Evolutionary conservation across 2,113 vertebrate species (phyloP), one percentile per base, ranked within the genome.

Genomic region (Trematocara zebra): DNA sequence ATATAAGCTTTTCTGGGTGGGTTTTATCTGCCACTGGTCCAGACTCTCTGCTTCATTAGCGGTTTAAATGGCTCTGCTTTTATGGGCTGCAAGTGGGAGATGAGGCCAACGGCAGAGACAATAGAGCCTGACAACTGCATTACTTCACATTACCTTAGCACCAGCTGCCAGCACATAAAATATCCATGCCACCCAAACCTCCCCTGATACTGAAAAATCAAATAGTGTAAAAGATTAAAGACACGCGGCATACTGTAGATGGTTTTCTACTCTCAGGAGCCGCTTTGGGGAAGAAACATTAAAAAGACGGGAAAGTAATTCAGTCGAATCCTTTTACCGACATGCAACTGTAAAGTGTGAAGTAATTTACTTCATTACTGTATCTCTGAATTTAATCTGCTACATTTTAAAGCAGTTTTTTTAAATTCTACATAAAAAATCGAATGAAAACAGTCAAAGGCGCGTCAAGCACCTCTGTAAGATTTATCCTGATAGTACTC

Each of bases 31-130:
- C 86, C 86, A n/a, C 83, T 26, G 74, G 87, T 83, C 87, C 90
- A 93, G 92, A 91, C 92, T 89, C 88, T 94, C 89, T 85, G 90
- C 90, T 95, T 96, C 94, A 96, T 95, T 94, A 95, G 91, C 85
- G 69, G 88, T 92, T 93, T 92, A 93, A 94, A 95, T 91, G 89
- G 89, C 89, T 91, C 81, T 31, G 23, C 76, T 94, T 95, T 95
- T 93, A 96, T 94, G 91, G 89, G 87, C 91, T 94, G 92, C 81
- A 40, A 94, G 89, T 79, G 74, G 85, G 91, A 93, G 93, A 93
- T 89, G 92, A 94, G 88, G 83, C 88, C 92, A 89, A 92, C 87
- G 40, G 89, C 85, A 42, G 84, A 91, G 90, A 96, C 94, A 95
- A 95, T 93, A 90, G 90, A 90, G 78, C 86, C 91, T 90, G 94